A percentile compares a stretch with the other conserved stretches of the same genome.
phyloP scores from a whole-genome alignment of 2,113 vertebrate genomes.

The Echinops telfairi region DNA sequence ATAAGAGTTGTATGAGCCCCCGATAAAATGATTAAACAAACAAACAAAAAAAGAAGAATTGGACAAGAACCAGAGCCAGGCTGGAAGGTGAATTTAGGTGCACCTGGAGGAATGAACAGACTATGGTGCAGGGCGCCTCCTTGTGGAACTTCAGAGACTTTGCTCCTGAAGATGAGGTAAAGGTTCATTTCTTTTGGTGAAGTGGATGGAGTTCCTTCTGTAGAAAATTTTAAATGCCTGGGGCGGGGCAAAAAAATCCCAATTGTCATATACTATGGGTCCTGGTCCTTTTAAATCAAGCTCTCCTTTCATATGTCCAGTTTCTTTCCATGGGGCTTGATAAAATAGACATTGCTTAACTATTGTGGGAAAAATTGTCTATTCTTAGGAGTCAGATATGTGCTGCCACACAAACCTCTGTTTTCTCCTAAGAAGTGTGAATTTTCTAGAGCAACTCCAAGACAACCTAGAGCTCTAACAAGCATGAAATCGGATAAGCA shows the following conservation, averaged over 20 bases:
- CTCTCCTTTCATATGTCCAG: background rate
- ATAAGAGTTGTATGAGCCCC: too few species aligned
- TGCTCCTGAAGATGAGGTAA: background rate
- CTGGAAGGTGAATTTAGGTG: background rate
- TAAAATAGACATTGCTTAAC: background rate
- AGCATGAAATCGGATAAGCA: background rate
- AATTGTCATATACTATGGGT: background rate
- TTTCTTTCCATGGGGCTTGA: background rate
- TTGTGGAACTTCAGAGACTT: background rate
- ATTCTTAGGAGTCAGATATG: background rate
- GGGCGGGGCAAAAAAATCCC: background rate
- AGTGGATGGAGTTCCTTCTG: background rate
- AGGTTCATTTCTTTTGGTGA: rapidly evolving
- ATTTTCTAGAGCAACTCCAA: background rate
- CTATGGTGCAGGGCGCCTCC: background rate
- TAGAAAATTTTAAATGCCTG: background rate
- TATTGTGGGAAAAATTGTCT: background rate
- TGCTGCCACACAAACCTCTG: background rate
- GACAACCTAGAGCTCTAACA: background rate
- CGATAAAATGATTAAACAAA: too few species aligned
- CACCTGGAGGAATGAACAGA: background rate
- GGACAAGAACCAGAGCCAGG: too few species aligned
- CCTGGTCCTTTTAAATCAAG: background rate
- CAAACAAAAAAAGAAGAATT: background rate
- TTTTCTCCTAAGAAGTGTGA: background rate